Evolutionary conservation across 2,113 vertebrate genomes (phyloP).

Genomic region (Myiozetetes cayanensis): DNA sequence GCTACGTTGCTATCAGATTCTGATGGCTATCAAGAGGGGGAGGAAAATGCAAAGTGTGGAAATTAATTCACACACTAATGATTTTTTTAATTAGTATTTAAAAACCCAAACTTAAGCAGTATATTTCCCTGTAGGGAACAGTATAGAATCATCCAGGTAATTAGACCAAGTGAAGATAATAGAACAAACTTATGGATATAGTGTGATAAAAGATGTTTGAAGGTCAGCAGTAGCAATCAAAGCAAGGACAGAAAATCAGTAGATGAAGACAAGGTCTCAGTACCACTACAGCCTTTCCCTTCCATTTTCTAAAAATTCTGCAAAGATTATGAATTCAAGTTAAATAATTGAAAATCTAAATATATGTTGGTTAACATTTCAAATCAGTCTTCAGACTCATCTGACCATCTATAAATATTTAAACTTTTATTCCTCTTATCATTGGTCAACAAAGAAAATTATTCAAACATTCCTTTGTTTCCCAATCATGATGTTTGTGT

Average conservation of each 20-base stretch:
- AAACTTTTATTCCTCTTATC: background rate
- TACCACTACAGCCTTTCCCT: background rate
- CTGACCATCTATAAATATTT: background rate
- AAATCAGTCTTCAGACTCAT: background rate
- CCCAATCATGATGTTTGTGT: background rate
- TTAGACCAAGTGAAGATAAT: slow-evolving; percentile 69
- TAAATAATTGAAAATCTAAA: background rate
- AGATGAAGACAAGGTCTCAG: background rate
- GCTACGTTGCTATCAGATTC: slow-evolving; percentile 43
- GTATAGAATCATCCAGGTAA: slow-evolving; percentile 71
- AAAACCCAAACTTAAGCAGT: slow-evolving; percentile 70
- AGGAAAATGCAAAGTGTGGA: slow-evolving; percentile 61
- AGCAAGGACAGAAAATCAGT: slow-evolving; percentile 20
- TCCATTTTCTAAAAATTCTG: background rate
- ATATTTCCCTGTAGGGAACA: slow-evolving; percentile 69
- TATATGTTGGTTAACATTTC: background rate
- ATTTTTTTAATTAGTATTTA: slow-evolving; percentile 81
- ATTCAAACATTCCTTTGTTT: background rate
- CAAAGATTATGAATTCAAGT: slow-evolving; percentile 1
- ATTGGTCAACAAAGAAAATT: background rate
- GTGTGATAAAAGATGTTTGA: slow-evolving; percentile 58
- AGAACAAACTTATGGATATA: slow-evolving; percentile 68
- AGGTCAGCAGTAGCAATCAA: slow-evolving; percentile 57
- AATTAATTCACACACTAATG: slow-evolving; percentile 77
- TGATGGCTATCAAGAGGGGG: slow-evolving; percentile 67